Conservation (phyloP, 2,888 invertebrate species). For the Ichneumoninae sp. region DNA sequence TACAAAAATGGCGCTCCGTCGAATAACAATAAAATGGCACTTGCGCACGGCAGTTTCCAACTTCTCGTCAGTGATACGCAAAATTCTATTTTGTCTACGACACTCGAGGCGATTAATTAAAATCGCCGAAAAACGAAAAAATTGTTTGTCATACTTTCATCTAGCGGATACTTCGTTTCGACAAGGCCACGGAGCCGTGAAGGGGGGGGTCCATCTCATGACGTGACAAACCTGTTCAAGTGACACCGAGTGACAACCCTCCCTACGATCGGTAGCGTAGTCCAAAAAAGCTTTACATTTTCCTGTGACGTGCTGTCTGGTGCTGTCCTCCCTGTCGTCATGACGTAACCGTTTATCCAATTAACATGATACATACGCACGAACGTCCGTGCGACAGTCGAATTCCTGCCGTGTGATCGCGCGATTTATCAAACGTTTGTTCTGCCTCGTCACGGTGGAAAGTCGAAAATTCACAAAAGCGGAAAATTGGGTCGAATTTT, state of each 20-base stretch:
- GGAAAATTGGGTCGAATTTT: background rate
- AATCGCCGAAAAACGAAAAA: background rate
- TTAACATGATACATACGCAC: slow-evolving; percentile 57
- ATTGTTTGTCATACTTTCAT: background rate
- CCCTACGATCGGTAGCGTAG: slow-evolving; percentile 20
- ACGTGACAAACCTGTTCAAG: slow-evolving; percentile 26
- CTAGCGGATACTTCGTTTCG: background rate
- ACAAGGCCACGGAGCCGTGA: background rate
- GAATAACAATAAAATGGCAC: background rate
- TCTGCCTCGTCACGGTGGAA: slow-evolving; percentile 4
- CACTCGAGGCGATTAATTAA: background rate
- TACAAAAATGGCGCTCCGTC: background rate
- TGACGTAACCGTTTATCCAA: slow-evolving; percentile 58
- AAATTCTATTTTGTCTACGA: background rate
- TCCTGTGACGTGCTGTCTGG: slow-evolving; percentile 11
- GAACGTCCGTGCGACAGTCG: slow-evolving; percentile 21
- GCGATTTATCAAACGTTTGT: slow-evolving; percentile 37
- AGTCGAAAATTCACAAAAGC: background rate
- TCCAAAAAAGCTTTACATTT: slow-evolving; percentile 16
- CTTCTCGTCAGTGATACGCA: slow-evolving; percentile 1
- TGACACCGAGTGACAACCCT: slow-evolving; percentile 35
- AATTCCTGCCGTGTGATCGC: slow-evolving; percentile 29
- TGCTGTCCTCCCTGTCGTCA: slow-evolving; percentile 33
- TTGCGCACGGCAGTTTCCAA: slow-evolving; percentile 13
- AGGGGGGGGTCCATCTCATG: slow-evolving; percentile 1